phyloP scores from a whole-genome alignment of 2,888 invertebrate species.

The Napeogenes sylphis region DNA sequence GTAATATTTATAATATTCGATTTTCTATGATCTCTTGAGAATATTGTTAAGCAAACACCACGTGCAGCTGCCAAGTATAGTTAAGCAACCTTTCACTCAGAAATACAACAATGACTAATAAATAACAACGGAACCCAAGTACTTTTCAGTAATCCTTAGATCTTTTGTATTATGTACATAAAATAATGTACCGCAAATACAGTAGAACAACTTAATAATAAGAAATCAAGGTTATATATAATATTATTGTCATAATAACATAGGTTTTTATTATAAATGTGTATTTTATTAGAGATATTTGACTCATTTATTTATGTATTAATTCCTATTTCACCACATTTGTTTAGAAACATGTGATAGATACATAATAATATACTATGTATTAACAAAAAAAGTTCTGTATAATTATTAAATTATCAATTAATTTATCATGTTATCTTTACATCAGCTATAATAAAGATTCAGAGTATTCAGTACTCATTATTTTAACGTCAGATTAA shows the following conservation, averaged over 20 bases:
- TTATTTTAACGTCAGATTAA: slow-evolving; percentile 67
- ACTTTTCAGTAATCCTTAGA: slow-evolving; percentile 4
- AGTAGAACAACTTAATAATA: neutral
- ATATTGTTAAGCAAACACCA: slow-evolving; percentile 28
- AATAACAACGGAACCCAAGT: slow-evolving; percentile 14
- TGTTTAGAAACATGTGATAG: no score
- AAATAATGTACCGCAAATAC: neutral
- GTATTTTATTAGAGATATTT: no score
- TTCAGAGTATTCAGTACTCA: slow-evolving; percentile 29
- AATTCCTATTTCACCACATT: no score
- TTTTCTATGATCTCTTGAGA: slow-evolving; percentile 9
- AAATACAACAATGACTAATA: slow-evolving; percentile 25
- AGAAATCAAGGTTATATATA: no score
- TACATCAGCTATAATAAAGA: slow-evolving; percentile 21
- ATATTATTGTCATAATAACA: no score
- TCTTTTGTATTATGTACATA: slow-evolving; percentile 2
- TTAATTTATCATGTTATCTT: slow-evolving; percentile 21
- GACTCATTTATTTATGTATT: no score
- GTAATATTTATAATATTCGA: neutral
- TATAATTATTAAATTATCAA: slow-evolving; percentile 3
- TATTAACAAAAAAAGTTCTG: slow-evolving; percentile 3
- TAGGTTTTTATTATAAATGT: no score
- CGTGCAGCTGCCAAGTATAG: slow-evolving; percentile 24
- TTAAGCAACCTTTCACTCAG: slow-evolving; percentile 23
- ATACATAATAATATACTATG: no score